Base-by-base conservation (phyloP, 2,888 invertebrate genomes). In the Abrostola tripartita region DNA sequence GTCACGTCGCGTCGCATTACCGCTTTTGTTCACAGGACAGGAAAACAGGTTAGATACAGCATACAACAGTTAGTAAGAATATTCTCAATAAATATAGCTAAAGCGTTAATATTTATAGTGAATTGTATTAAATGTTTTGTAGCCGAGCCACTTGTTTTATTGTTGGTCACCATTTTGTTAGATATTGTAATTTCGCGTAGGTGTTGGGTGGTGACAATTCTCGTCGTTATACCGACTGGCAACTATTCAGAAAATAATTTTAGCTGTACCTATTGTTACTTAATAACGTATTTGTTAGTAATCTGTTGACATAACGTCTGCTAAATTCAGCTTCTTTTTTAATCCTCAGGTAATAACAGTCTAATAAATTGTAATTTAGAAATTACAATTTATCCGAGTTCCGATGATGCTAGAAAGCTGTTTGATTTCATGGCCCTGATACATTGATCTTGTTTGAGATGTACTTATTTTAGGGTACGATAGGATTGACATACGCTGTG, bases 191-290 rank as follows among this genome's bases (percentile, higher is more conserved):
- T 44, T 37, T 24, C 44, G n/a, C 53, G 74, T 75, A 37, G 74
- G 72, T 52, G 68, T 62, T 14, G 54, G 49, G 38, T 67, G 67
- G 61, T 66, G 67, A 64, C 61, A 71, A 49, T 54, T 68, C 42
- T 63, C 52, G 49, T 63, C 56, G 63, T 44, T 61, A 68, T 65
- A 11, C 38, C 56, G 55, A 60, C 61, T 65, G 72, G 68, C 76
- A 75, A 65, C 67, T 57, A 58, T 60, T 69, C 73, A 76, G 61
- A 66, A 64, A 55, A 72, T 61, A 67, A 67, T 65, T 67, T 60
- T 66, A 68, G 68, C 47, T 35, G 35, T 60, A n/a, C 37, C 36
- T 37, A 70, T 64, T 63, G 62, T 76, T 68, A 68, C 50, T 68
- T 66, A 50, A 47, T 66, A 61, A 53, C 63, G 14, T 56, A 42